phyloP scores from a whole-genome alignment of 2,113 vertebrate species.

The Nothobranchius furzeri region DNA sequence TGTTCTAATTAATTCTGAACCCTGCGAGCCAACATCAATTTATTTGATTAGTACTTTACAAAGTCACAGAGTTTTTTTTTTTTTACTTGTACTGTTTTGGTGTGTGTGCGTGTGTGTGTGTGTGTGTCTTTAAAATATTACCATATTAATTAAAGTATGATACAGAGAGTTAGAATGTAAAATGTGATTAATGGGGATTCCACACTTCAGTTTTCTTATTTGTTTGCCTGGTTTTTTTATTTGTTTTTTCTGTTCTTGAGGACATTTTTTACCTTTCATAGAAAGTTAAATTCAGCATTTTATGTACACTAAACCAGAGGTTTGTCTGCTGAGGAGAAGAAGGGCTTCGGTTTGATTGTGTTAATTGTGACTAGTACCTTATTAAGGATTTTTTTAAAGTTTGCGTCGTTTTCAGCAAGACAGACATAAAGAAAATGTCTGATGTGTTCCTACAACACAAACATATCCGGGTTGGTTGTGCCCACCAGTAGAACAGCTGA shows the following conservation, averaged over 20 bases:
- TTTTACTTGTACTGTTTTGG: slow-evolving; percentile 52
- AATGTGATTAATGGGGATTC: slow-evolving; percentile 38
- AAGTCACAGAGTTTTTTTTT: slow-evolving; percentile 75
- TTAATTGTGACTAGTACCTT: no score
- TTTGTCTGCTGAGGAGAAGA: not conserved
- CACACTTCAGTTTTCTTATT: slow-evolving; percentile 29
- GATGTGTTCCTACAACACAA: no score
- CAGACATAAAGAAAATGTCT: no score
- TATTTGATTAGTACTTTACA: slow-evolving; percentile 78
- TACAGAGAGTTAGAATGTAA: slow-evolving; percentile 40
- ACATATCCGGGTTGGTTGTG: no score
- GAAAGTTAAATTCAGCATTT: not conserved
- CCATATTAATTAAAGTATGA: slow-evolving; percentile 50
- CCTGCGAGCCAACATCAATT: slow-evolving; percentile 79
- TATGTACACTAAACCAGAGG: not conserved
- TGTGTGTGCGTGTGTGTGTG: slow-evolving; percentile 40
- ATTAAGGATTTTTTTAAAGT: no score
- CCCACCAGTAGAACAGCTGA: no score
- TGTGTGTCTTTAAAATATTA: slow-evolving; percentile 34
- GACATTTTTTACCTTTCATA: not conserved
- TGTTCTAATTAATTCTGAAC: slow-evolving; percentile 77
- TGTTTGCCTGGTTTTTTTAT: slow-evolving; percentile 4
- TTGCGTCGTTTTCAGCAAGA: no score
- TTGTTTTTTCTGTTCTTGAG: slow-evolving; percentile 23
- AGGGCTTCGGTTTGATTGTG: no score